Conservation (phyloP, 2,113 vertebrate species). For the Halcyon malimbica region DNA sequence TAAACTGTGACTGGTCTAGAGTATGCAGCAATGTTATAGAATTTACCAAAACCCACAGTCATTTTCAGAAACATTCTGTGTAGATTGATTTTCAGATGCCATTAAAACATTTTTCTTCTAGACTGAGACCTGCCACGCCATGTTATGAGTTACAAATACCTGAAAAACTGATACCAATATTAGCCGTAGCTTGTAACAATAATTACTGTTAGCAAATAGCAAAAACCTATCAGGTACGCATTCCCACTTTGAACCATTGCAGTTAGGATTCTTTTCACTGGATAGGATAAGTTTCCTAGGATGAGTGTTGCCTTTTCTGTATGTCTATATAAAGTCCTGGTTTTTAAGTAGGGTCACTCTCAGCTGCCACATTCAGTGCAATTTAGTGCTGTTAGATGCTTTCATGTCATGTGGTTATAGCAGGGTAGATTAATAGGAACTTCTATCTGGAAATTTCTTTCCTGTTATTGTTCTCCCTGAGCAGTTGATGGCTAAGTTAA, state of each 20-base stretch:
- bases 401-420: slow-evolving; percentile 76
- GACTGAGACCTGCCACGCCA: neutral
- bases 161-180: neutral
- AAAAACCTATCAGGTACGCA: neutral
- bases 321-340: neutral
- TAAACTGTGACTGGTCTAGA: neutral
- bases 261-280: neutral
- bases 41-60: neutral
- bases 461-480: slow-evolving; percentile 93
- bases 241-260: neutral
- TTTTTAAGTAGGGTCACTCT: slow-evolving; percentile 28
- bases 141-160: neutral
- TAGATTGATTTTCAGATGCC: neutral
- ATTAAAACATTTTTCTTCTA: neutral
- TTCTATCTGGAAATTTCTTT: slow-evolving; percentile 91
- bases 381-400: slow-evolving; percentile 65
- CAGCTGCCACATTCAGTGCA: neutral
- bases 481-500: slow-evolving; percentile 98
- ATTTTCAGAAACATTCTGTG: neutral
- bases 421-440: slow-evolving; percentile 85
- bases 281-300: neutral
- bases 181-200: neutral
- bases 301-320: neutral
- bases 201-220: neutral
- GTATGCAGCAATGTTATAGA: neutral